Base-by-base conservation (phyloP, 2,888 invertebrate genomes). In the Prostheceraeus crozeri region DNA sequence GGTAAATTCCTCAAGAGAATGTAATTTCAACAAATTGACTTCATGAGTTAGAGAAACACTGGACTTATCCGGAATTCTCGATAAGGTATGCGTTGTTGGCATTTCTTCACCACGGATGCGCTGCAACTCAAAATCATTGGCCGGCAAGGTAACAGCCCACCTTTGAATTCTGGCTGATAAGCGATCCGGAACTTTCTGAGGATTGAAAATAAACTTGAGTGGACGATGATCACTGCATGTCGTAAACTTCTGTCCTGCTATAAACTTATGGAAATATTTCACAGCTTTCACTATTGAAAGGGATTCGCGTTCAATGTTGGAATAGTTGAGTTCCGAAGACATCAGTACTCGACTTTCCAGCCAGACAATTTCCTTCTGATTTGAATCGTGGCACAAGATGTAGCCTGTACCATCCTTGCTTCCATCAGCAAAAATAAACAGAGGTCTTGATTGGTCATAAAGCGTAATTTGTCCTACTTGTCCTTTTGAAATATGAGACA, bases 181-280 rank as follows among this genome's bases (percentile, higher is more conserved):
- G 25, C 60, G 57, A 4, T 62, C 40, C 1, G 66, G 63, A 11
- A 69, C 3, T 21, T 16, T 57, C 68, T 68, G 65, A 48, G 64
- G 59, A 48, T 64, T 61, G 57, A 75, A 72, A 52, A 76, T 71
- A n/a, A 64, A 45, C 25, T 67, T 71, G 1, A 78, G 60, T 0
- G 76, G 74, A 58, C 70, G 67, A 59, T 74, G 71, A 59, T 74
- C 74, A 0, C 71, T 73, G 11, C 65, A 45, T 21, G 75, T 62
- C 2, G 71, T 72, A 60, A 78, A 78, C 16, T 65, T 62, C 14
- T 69, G 65, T 2, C 73, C 74, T 40, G 64, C 70, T 0, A 76
- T 31, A 59, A 69, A 75, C 21, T 70, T 65, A 46, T 71, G 70
- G 65, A 75, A 76, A 63, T 71, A 70, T 21, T 66, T 65, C 1